phyloP scores from a whole-genome alignment of 2,888 invertebrate species.

The Platycheirus albimanus region DNA sequence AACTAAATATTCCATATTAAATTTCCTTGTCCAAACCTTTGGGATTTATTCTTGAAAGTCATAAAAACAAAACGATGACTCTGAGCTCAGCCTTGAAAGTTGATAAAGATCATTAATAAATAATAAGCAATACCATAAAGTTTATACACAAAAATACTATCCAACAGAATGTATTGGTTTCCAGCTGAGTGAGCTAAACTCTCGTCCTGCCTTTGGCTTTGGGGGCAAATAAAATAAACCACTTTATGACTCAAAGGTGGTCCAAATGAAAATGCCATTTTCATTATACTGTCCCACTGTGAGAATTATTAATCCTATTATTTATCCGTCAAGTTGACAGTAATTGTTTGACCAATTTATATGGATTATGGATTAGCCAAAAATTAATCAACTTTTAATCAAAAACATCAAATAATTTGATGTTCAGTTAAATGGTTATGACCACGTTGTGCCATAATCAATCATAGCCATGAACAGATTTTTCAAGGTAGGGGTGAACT shows the following conservation, averaged over 20 bases:
- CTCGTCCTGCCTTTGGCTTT: too few relatives aligned
- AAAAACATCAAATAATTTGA: too few relatives aligned
- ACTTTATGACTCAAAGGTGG: neutral
- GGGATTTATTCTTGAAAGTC: too few relatives aligned
- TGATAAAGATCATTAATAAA: too few relatives aligned
- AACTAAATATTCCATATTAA: too few relatives aligned
- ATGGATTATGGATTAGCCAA: neutral
- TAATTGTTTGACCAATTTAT: neutral
- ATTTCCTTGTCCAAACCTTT: too few relatives aligned
- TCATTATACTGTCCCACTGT: neutral
- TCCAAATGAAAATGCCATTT: neutral
- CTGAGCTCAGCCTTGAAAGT: too few relatives aligned
- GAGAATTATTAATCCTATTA: neutral
- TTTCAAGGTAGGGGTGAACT: constrained; percentile 65
- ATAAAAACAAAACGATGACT: too few relatives aligned
- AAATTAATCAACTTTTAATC: neutral
- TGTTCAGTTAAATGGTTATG: too few relatives aligned
- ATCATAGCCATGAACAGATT: neutral
- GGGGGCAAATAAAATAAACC: neutral
- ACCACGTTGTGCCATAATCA: neutral
- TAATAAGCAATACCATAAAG: too few relatives aligned
- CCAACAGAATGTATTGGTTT: neutral
- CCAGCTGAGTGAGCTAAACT: neutral
- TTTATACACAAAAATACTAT: too few relatives aligned
- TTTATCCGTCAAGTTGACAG: neutral